Base-by-base conservation (phyloP, 2,797 vertebrate genomes). In the Sebastes iracundus region DNA sequence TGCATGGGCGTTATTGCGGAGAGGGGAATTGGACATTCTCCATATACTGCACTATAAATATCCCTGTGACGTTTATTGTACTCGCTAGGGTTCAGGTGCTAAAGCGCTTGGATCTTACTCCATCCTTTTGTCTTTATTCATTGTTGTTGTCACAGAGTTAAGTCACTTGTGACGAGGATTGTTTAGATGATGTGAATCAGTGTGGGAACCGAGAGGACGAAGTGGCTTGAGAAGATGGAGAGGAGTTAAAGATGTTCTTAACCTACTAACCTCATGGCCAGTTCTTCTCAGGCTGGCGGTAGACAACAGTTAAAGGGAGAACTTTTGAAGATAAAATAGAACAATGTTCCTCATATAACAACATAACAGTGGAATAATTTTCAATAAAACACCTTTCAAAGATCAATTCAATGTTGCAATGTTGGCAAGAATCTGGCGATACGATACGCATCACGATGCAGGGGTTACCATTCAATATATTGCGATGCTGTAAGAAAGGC, bases 71-170 rank as follows among this genome's bases (percentile, higher is more conserved):
- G 93, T 98, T 98, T 99, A 99, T 97, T 97, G 96, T 96, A 93
- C 97, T 97, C 97, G 83, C 96, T 94, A 95, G 97, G 96, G 87
- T 97, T 98, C 97, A 97, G 97, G 97, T 98, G 97, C 97, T 98
- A 98, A 98, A 98, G 95, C 94, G 95, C 95, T 98, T 96, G 97
- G 96, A 97, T 95, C 85, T 93, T 90, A 96, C 91, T 96, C 95
- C 25, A 79, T 80, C 52, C 66, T 86, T 83, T 90, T 90, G 87
- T 92, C 85, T 91, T 88, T 76, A 84, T 83, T 89, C 80, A 79
- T 84, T 73, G 80, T 80, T 74, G 86, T 80, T 80, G 55, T 81
- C 74, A 80, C 65, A 72, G 30, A 70, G 79, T 78, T 65, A 14
- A 14, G 69, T 82, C 72, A 77, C 72, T 67, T 87, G 25, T 72